Evolutionary conservation across 2,797 vertebrate genomes (phyloP).

Genomic region (Tenualosa ilisha): DNA sequence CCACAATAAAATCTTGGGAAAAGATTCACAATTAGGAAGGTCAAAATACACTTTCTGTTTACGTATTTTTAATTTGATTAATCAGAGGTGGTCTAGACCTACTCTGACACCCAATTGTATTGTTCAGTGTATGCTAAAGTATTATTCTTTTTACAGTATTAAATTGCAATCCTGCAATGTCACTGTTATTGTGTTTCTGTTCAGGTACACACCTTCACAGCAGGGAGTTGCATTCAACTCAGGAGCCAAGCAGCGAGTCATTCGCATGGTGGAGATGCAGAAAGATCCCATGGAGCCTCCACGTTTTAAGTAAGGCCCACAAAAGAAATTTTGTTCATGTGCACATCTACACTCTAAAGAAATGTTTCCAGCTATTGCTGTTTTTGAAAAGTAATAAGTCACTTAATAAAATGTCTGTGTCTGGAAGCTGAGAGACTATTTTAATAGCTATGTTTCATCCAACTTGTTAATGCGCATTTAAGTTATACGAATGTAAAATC

Average conservation of each 20-base stretch:
- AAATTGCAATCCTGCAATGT: neutral
- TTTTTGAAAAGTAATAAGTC: too few relatives aligned
- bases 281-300: conserved; percentile 99
- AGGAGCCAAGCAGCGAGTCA: conserved; percentile 96
- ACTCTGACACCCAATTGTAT: neutral
- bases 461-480: too few relatives aligned
- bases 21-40: neutral
- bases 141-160: neutral
- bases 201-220: conserved; percentile 95
- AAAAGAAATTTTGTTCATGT: neutral
- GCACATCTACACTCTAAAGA: neutral
- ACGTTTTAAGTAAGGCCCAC: conserved; percentile 86
- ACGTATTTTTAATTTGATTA: too few relatives aligned
- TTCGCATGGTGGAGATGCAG: conserved; percentile 99
- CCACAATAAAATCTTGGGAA: neutral
- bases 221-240: conserved; percentile 98
- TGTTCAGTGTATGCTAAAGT: neutral
- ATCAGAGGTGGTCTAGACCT: neutral
- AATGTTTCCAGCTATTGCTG: neutral
- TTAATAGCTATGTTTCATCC: too few relatives aligned
- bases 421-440: too few relatives aligned
- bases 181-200: conserved; percentile 32
- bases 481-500: too few relatives aligned
- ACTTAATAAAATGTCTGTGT: too few relatives aligned
- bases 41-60: neutral